A percentile compares a stretch with the other conserved stretches of the same genome.
Conservation (phyloP, 1,140 invertebrate genomes). For the Mamestra configurata region DNA sequence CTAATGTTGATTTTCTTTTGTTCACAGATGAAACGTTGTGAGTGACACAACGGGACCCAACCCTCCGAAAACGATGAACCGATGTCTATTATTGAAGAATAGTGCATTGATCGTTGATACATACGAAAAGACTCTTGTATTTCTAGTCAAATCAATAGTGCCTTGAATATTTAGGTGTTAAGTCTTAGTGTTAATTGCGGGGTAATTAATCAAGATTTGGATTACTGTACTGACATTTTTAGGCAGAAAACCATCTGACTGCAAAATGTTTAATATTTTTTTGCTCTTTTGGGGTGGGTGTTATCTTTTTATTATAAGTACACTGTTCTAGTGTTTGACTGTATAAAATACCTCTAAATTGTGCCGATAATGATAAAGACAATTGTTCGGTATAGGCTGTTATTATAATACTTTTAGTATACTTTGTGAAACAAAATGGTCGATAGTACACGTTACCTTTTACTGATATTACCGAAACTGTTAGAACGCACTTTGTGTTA, state of each 20-base stretch:
- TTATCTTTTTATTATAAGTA: slow-evolving; percentile 17
- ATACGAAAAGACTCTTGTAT: slow-evolving; percentile 82
- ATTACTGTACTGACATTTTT: slow-evolving; percentile 32
- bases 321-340: slow-evolving; percentile 38
- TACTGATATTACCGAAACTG: slow-evolving; percentile 67
- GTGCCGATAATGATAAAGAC: slow-evolving; percentile 11
- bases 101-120: slow-evolving; percentile 62
- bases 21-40: slow-evolving; percentile 69
- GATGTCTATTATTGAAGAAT: slow-evolving; percentile 70
- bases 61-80: slow-evolving; percentile 77
- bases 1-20: slow-evolving; percentile 69
- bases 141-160: slow-evolving; percentile 85
- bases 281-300: background rate
- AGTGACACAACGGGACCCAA: slow-evolving; percentile 70
- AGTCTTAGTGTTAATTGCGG: slow-evolving; percentile 52
- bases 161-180: slow-evolving; percentile 72
- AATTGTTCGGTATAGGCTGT: slow-evolving; percentile 43
- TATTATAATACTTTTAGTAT: slow-evolving; percentile 23
- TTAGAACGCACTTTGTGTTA: slow-evolving; percentile 62
- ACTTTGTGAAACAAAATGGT: slow-evolving; percentile 33
- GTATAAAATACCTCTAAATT: slow-evolving; percentile 43
- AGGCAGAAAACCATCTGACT: slow-evolving; percentile 17
- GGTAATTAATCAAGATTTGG: slow-evolving; percentile 39
- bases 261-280: background rate
- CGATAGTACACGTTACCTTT: slow-evolving; percentile 64